These are phyloP conservation scores for Zonotrichia albicollis DNA, from an alignment of 2,797 vertebrate genomes.

Conservation along the genomic window DNA sequence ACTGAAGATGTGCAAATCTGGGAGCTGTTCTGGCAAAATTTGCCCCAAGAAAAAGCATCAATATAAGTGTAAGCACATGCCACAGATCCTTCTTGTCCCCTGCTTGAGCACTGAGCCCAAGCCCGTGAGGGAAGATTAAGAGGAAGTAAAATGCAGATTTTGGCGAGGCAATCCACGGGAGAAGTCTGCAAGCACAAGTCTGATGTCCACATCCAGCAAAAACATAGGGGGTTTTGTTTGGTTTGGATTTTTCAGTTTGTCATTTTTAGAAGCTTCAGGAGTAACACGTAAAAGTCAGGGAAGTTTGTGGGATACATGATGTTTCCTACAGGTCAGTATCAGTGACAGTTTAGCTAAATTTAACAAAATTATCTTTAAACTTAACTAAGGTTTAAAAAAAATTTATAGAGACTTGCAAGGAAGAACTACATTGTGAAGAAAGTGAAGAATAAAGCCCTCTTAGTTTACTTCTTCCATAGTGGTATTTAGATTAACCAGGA, in stretches of 20 bases:
- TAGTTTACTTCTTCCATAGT: not conserved
- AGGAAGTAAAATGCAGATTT: not conserved
- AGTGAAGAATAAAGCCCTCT: not conserved
- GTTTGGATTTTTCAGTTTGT: not conserved
- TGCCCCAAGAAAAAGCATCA: not conserved
- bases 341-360: not conserved
- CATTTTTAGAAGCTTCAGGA: not conserved
- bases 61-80: fast-evolving
- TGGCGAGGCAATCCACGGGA: not conserved
- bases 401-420: not conserved
- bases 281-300: not conserved
- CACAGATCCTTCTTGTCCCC: not conserved
- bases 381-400: not conserved
- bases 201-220: not conserved
- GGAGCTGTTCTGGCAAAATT: not conserved
- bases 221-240: fast-evolving
- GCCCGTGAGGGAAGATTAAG: not conserved
- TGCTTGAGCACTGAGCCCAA: not conserved
- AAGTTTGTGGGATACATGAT: not conserved
- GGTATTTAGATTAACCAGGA: not conserved
- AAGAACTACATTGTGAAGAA: not conserved
- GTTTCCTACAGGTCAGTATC: not conserved
- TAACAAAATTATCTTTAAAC: not conserved
- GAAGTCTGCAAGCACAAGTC: not conserved
- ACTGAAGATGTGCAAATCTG: not conserved